Percentiles rank a stretch among this genome's conserved stretches.
Conservation (phyloP, 2,888 invertebrate species). For the Brenthis ino region DNA sequence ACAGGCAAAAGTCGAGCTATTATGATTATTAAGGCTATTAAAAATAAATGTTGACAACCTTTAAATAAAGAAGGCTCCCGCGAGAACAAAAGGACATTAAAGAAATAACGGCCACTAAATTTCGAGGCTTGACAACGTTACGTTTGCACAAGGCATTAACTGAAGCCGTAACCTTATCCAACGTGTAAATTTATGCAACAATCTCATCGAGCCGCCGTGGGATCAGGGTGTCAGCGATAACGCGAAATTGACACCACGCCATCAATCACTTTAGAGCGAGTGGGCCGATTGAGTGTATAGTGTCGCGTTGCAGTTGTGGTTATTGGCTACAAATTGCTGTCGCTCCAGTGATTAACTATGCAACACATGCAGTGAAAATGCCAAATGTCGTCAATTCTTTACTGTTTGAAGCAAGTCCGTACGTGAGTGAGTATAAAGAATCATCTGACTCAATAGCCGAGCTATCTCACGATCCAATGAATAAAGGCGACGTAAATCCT, state of each 20-base stretch:
- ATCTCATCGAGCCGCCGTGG: constrained; percentile 53
- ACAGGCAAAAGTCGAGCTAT: constrained; percentile 2
- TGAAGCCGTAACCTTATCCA: constrained; percentile 24
- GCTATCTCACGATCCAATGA: constrained; percentile 26
- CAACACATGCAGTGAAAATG: constrained; percentile 38
- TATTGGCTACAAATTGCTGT: constrained; percentile 75
- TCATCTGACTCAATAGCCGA: constrained; percentile 12
- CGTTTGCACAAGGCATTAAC: constrained; percentile 21
- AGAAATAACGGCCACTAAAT: constrained; percentile 21
- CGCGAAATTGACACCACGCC: constrained; percentile 67
- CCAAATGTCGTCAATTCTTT: constrained; percentile 24
- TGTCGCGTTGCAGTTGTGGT: constrained; percentile 74
- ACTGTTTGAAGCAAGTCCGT: constrained; percentile 24
- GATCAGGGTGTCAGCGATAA: constrained; percentile 64
- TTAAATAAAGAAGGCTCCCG: constrained; percentile 9
- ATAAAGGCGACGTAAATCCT: constrained; percentile 31
- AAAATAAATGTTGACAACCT: constrained; percentile 13
- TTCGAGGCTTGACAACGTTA: constrained; percentile 17
- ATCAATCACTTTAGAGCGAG: constrained; percentile 72
- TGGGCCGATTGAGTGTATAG: constrained; percentile 59
- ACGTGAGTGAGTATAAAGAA: constrained; percentile 8
- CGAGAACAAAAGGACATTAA: constrained; percentile 20
- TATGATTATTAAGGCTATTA: constrained; percentile 16
- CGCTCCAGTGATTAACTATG: constrained; percentile 66
- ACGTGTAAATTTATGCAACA: constrained; percentile 54